A percentile compares a stretch with the other conserved stretches of the same genome.
Conservation (phyloP, 2,888 invertebrate genomes). For the Creontiades dilutus region DNA sequence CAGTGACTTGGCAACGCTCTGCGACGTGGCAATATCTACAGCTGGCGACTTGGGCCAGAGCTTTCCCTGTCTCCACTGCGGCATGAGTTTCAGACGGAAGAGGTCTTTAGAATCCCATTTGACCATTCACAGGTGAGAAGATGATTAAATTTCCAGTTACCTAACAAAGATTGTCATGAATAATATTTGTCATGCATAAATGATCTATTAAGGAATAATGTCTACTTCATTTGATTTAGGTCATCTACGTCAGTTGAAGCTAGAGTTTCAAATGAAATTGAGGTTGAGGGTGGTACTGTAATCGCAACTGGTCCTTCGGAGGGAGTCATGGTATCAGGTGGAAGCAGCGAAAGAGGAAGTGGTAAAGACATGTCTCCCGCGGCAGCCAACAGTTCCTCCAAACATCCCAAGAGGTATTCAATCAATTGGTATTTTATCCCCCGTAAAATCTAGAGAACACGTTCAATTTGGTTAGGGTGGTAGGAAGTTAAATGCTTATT, state of each 20-base stretch:
- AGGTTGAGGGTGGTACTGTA: conserved; percentile 17
- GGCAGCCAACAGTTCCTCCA: conserved; percentile 25
- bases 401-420: conserved; percentile 72
- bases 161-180: too few species aligned
- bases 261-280: neutral
- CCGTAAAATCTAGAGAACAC: too few species aligned
- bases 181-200: too few species aligned
- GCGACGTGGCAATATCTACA: conserved; percentile 75
- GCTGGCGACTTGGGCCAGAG: conserved; percentile 73
- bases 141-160: too few species aligned
- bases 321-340: conserved; percentile 4
- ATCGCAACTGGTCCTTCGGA: conserved; percentile 38
- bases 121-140: conserved; percentile 69
- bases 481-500: too few species aligned
- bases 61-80: conserved; percentile 74
- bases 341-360: conserved; percentile 29
- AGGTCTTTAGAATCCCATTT: conserved; percentile 74
- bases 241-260: neutral
- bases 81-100: conserved; percentile 74
- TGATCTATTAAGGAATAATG: neutral
- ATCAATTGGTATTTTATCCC: too few species aligned
- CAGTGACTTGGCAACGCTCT: conserved; percentile 75
- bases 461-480: too few species aligned
- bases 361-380: neutral
- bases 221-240: neutral